These are phyloP conservation scores for Zygaena filipendulae DNA, from an alignment of 2,888 invertebrate genomes.

Conservation along the genomic window DNA sequence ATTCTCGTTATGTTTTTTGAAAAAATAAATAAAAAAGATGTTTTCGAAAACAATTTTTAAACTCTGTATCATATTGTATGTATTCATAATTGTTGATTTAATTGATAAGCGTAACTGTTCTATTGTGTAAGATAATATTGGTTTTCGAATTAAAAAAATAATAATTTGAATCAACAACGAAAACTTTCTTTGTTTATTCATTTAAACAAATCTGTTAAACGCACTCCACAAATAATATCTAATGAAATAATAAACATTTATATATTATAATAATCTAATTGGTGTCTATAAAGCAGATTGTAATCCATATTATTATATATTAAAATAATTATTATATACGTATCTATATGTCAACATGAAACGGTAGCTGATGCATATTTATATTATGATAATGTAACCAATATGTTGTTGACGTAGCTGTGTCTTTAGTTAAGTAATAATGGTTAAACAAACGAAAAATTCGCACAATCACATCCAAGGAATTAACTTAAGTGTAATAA, in stretches of 20 bases:
- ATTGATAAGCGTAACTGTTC: conserved; percentile 55
- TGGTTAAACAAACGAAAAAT: conserved; percentile 46
- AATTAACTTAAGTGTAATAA: conserved; percentile 59
- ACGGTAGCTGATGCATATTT: conserved; percentile 38
- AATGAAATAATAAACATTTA: no score
- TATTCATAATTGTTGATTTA: conserved; percentile 59
- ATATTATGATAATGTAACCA: conserved; percentile 26
- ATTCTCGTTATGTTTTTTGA: conserved; percentile 64
- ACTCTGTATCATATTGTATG: conserved; percentile 55
- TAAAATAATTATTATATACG: conserved; percentile 28
- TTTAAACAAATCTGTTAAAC: no score
- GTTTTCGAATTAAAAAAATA: no score
- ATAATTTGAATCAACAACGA: conserved; percentile 57
- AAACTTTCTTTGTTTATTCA: no score
- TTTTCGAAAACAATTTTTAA: conserved; percentile 46
- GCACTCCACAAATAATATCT: no score
- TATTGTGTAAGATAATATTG: no score
- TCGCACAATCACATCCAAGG: conserved; percentile 63
- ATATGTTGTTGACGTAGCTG: conserved; percentile 52
- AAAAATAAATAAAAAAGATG: no score
- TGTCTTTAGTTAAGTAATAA: conserved; percentile 50
- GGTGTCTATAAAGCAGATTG: conserved; percentile 65
- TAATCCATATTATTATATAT: conserved; percentile 27
- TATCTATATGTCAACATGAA: conserved; percentile 36
- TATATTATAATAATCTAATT: no score